Evolutionary conservation across 2,113 vertebrate genomes (phyloP).

Genomic region (Carettochelys insculpta): DNA sequence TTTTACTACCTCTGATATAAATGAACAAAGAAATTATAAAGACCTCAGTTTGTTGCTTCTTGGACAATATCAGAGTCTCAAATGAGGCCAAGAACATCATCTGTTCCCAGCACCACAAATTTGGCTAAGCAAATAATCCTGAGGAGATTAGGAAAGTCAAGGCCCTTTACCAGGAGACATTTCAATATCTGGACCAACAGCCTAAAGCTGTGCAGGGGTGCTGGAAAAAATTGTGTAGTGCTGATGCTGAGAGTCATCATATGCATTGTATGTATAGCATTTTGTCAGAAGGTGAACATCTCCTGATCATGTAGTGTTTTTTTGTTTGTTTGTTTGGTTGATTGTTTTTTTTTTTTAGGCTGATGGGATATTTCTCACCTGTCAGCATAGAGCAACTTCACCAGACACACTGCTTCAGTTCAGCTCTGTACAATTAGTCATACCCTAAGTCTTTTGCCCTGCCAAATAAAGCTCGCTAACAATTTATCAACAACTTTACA

Average conservation of each 20-base stretch:
- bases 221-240: too few relatives aligned
- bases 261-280: too few relatives aligned
- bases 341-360: too few relatives aligned
- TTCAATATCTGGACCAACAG: not conserved
- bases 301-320: too few relatives aligned
- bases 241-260: too few relatives aligned
- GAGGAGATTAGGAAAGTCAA: not conserved
- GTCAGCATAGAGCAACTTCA: too few relatives aligned
- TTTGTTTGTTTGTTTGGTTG: too few relatives aligned
- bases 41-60: not conserved
- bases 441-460: not conserved
- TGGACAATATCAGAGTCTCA: not conserved
- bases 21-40: not conserved
- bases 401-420: too few relatives aligned
- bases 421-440: not conserved
- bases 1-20: not conserved
- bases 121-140: not conserved
- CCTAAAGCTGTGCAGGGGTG: too few relatives aligned
- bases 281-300: too few relatives aligned
- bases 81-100: not conserved
- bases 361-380: too few relatives aligned
- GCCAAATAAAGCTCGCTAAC: not conserved
- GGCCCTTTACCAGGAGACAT: not conserved
- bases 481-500: constrained; percentile 8
- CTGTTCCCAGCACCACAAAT: too few relatives aligned